phyloP scores from a whole-genome alignment of 2,797 vertebrate species.

The Mormyrus hasselquistii region DNA sequence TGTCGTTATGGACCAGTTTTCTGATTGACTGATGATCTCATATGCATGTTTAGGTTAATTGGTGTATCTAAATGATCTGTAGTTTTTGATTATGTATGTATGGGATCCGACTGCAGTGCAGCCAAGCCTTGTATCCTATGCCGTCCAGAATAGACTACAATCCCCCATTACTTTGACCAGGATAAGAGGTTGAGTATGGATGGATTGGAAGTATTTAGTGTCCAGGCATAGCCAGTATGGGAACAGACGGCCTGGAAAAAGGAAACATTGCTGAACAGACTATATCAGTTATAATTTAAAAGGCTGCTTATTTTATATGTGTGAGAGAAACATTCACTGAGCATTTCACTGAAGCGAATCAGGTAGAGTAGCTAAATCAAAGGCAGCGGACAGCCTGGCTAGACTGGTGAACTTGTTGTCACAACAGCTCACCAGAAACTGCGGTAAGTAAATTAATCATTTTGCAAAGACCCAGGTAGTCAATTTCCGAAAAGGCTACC shows the following conservation, averaged over 20 bases:
- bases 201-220: neutral
- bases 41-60: neutral
- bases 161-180: neutral
- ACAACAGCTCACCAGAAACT: neutral
- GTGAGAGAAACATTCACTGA: neutral
- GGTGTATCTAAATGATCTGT: neutral
- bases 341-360: neutral
- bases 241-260: neutral
- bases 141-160: neutral
- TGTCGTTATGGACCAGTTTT: neutral
- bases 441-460: neutral
- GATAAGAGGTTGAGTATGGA: neutral
- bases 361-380: neutral
- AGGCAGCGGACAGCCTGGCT: neutral
- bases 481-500: neutral
- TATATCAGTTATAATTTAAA: neutral
- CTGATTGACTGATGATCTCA: neutral
- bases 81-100: neutral
- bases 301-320: neutral
- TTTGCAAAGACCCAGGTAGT: neutral
- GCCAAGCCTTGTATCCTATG: neutral
- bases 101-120: neutral
- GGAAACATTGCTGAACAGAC: neutral
- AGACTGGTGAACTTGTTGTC: neutral
- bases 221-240: neutral